Evolutionary conservation across 2,888 invertebrate genomes (phyloP), one percentile per base, ranked within the genome.

Genomic region (Athetis lepigone): DNA sequence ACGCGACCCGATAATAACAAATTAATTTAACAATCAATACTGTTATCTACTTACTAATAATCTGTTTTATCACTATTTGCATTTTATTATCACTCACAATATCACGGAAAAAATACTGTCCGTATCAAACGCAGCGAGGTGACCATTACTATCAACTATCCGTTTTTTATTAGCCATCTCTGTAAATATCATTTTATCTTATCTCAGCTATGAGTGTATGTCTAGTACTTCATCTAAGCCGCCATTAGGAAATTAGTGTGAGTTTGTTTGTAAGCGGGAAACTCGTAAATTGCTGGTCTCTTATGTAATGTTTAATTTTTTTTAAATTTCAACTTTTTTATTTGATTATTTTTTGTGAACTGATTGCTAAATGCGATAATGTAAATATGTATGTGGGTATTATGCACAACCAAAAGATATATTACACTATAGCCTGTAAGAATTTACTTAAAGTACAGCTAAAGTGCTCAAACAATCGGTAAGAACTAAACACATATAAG

Each of bases 71-170:
- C 66, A 67, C 47, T 51, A 47, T 61, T 65, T 70, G 43, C 50
- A 71, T 71, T 59, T 45, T 33, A 33, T 51, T 58, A 57, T 64
- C 64, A 58, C 51, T 40, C 2, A 18, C 25, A 59, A 58, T 65
- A 60, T 54, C 55, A 61, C 63, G 45, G 25, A 62, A 25, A 25
- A 69, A 51, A 46, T 33, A 47, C 18, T 42, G 25, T 19, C n/a
- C 11, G 69, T 61, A 50, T 57, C 47, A 62, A 57, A 52, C 40
- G 64, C n/a, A 55, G 68, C 71, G 65, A 62, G 67, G 50, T 74
- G 80, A 77, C 79, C 75, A 82, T 75, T 73, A 80, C 85, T 84
- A 83, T 69, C 77, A 71, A 76, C 84, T 84, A 83, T 75, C 45
- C 64, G 33, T 68, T 82, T 82, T 80, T 84, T 77, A 79, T 81